Conservation (phyloP, 2,113 vertebrate species). For the Bos javanicus region DNA sequence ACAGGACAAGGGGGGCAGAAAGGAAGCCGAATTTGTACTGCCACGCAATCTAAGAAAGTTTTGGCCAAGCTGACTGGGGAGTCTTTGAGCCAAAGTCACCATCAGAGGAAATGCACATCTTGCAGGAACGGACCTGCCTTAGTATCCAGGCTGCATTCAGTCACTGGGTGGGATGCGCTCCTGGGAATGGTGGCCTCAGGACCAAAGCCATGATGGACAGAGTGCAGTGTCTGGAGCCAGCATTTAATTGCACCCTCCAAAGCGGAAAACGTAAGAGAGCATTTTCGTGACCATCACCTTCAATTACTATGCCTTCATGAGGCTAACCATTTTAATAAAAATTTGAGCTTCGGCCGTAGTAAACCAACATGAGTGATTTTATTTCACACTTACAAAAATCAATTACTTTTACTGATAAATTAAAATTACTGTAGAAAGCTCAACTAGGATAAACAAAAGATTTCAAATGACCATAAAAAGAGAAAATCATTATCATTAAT, state of each 20-base stretch:
- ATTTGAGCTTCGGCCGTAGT: neutral
- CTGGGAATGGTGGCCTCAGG: neutral
- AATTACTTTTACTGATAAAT: neutral
- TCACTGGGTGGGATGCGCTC: neutral
- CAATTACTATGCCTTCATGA: neutral
- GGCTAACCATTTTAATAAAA: neutral
- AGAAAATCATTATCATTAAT: neutral
- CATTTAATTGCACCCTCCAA: neutral
- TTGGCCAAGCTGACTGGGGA: neutral
- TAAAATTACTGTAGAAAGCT: neutral
- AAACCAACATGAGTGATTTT: conserved; percentile 14
- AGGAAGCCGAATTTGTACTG: neutral
- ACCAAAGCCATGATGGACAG: neutral
- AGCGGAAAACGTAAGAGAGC: neutral
- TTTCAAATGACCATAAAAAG: neutral
- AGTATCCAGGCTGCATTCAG: neutral
- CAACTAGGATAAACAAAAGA: neutral
- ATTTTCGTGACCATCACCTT: neutral
- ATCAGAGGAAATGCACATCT: neutral
- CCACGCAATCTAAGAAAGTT: neutral
- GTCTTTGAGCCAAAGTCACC: neutral
- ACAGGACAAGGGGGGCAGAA: neutral
- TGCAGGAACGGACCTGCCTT: neutral
- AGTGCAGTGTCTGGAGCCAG: neutral
- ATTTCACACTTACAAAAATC: neutral